phyloP scores from a whole-genome alignment of 1,140 invertebrate species.

The Nasonia longicornis region DNA sequence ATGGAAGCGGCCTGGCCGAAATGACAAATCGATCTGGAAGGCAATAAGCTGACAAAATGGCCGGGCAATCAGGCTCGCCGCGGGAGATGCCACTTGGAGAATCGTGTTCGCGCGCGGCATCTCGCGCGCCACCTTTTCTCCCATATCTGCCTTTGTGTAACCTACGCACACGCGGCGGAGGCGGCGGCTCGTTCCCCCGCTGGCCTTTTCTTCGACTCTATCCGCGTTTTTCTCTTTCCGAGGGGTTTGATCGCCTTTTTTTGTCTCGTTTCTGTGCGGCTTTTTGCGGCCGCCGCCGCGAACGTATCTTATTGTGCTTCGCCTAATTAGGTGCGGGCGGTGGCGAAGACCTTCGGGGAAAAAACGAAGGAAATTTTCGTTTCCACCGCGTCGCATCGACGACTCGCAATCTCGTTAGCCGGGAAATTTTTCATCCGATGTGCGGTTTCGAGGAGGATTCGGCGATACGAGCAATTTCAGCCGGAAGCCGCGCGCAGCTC shows the following conservation, averaged over 20 bases:
- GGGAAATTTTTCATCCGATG: too few species aligned
- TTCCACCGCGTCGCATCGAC: not conserved
- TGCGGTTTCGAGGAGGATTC: not conserved
- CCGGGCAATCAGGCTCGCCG: constrained; percentile 56
- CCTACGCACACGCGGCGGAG: not conserved
- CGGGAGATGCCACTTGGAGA: constrained; percentile 56
- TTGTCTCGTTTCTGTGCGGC: not conserved
- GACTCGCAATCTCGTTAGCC: not conserved
- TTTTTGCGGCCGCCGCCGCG: constrained; percentile 8
- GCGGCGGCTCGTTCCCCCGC: not conserved
- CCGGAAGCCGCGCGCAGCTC: not conserved
- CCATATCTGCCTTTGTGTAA: constrained; percentile 19
- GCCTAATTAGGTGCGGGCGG: not conserved
- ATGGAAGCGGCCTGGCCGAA: constrained; percentile 46
- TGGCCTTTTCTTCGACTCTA: constrained; percentile 14
- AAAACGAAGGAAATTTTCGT: not conserved
- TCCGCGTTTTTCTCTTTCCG: not conserved
- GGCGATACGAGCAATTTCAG: constrained; percentile 23
- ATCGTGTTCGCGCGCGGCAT: constrained; percentile 15
- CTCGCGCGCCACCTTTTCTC: constrained; percentile 10
- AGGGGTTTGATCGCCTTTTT: not conserved
- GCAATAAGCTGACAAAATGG: constrained; percentile 61
- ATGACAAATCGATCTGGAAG: constrained; percentile 59
- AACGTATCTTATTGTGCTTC: constrained; percentile 8
- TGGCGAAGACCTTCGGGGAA: not conserved